phyloP scores from a whole-genome alignment of 1,140 invertebrate genomes.

The Heliconius nattereri region DNA sequence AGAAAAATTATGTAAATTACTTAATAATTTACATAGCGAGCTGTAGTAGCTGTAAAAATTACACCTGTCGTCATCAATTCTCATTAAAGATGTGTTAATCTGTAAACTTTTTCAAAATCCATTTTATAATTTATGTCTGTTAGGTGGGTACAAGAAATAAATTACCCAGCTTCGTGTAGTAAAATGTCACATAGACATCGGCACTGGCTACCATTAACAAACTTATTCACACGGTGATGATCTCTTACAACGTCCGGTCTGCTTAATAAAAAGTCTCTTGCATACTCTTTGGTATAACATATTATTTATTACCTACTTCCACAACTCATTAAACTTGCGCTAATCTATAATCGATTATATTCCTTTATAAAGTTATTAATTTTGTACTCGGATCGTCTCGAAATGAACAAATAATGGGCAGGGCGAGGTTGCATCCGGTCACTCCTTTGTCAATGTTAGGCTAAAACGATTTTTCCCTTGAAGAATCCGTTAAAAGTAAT shows the following conservation, averaged over 20 bases:
- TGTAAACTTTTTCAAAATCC: not conserved
- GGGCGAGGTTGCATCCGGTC: not conserved
- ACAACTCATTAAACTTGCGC: constrained; percentile 32
- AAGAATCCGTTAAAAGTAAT: not conserved
- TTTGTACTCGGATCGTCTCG: constrained; percentile 14
- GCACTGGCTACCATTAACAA: not conserved
- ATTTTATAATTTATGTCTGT: constrained; percentile 2
- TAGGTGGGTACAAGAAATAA: constrained; percentile 2
- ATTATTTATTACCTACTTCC: constrained; percentile 39
- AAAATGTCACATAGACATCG: constrained; percentile 1
- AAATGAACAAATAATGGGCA: constrained; percentile 6
- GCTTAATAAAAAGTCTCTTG: constrained; percentile 1
- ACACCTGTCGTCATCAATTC: constrained; percentile 2
- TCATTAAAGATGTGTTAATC: constrained; percentile 3
- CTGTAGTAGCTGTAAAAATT: not conserved
- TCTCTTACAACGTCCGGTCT: constrained; percentile 14
- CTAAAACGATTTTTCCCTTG: constrained; percentile 14
- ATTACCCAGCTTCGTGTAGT: not conserved
- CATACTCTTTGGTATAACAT: constrained; percentile 10
- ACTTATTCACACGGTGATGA: constrained; percentile 25
- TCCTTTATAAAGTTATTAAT: constrained; percentile 27
- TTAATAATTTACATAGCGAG: not conserved
- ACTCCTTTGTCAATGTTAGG: constrained; percentile 9
- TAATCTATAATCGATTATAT: constrained; percentile 33
- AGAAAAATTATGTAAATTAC: not conserved